A percentile compares a stretch with the other conserved stretches of the same genome.
Evolutionary conservation across 2,113 vertebrate genomes (phyloP).

Genomic region (Propithecus coquereli): DNA sequence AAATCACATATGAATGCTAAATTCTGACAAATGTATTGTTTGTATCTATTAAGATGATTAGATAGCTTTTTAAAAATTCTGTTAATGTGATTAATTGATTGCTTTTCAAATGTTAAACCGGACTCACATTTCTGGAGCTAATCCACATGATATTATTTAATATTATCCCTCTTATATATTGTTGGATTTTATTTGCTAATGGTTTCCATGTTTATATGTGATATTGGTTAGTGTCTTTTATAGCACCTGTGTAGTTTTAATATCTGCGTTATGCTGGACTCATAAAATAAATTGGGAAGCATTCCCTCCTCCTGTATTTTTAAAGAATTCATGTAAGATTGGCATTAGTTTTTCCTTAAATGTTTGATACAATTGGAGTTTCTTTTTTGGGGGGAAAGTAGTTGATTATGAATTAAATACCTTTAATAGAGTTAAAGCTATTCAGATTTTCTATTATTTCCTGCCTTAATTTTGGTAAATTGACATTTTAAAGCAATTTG

Average conservation of each 20-base stretch:
- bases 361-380: neutral
- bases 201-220: neutral
- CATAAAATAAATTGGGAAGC: neutral
- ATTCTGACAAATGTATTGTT: neutral
- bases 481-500: neutral
- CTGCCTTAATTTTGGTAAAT: neutral
- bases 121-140: neutral
- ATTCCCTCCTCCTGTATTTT: neutral
- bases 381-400: neutral
- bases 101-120: neutral
- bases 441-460: constrained; percentile 1
- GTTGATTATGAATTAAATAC: neutral
- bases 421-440: neutral
- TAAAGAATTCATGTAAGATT: neutral
- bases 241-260: neutral
- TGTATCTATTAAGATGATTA: neutral
- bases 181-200: neutral
- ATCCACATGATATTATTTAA: neutral
- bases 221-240: neutral
- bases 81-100: neutral
- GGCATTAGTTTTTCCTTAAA: neutral
- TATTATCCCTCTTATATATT: neutral
- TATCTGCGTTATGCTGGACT: neutral
- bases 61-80: neutral
- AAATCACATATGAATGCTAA: neutral